Percentiles rank a stretch among this genome's conserved stretches.
phyloP scores from a whole-genome alignment of 2,113 vertebrate genomes.

The Callospermophilus lateralis region DNA sequence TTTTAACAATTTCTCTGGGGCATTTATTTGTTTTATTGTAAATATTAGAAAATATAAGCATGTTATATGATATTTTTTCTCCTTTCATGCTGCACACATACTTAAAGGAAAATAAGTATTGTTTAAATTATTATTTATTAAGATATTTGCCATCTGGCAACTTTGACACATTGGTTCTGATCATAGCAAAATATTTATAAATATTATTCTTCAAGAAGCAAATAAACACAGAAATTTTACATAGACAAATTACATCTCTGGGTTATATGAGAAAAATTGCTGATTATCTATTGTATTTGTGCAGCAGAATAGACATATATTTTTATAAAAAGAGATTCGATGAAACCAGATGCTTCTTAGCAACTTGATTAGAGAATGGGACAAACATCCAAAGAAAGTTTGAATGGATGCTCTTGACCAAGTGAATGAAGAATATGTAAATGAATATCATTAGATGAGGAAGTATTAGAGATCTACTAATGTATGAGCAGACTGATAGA shows the following conservation, averaged over 20 bases:
- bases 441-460: too few species aligned
- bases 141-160: background rate
- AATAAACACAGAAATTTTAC: background rate
- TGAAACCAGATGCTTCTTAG: background rate
- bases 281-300: background rate
- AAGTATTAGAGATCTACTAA: background rate
- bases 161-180: background rate
- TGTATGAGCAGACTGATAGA: background rate
- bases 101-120: background rate
- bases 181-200: background rate
- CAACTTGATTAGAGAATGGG: background rate
- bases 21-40: background rate
- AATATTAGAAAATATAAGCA: background rate
- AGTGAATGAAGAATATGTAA: background rate
- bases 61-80: background rate
- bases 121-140: conserved; percentile 16
- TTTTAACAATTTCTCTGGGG: background rate
- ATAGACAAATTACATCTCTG: background rate
- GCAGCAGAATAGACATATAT: background rate
- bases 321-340: background rate
- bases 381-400: background rate
- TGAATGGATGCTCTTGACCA: background rate
- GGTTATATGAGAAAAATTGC: background rate
- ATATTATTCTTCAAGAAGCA: background rate
- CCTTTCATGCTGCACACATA: background rate